Conservation (phyloP, 2,797 vertebrate species). For the Dipus sagitta region DNA sequence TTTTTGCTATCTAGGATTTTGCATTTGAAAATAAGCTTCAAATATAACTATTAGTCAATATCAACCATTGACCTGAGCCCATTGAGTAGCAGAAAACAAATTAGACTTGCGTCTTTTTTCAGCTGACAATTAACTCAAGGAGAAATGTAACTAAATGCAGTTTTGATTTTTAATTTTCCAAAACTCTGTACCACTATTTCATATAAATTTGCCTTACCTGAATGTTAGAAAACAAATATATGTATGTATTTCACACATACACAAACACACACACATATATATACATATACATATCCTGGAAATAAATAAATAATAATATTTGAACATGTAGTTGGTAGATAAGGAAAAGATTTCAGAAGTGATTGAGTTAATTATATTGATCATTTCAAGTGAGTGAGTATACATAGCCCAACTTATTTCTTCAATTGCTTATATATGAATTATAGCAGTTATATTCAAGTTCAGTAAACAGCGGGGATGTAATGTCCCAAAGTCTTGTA, state of each 20-base stretch:
- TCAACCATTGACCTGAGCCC: background rate
- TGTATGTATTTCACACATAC: no score
- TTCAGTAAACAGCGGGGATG: background rate
- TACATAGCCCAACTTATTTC: constrained; percentile 25
- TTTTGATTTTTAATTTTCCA: constrained; percentile 27
- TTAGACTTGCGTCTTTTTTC: background rate
- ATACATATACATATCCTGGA: background rate
- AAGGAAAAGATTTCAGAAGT: background rate
- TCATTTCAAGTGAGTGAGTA: constrained; percentile 46
- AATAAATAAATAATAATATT: background rate
- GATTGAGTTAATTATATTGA: background rate
- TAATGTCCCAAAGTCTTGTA: background rate
- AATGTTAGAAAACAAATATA: constrained; percentile 39
- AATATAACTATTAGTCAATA: background rate
- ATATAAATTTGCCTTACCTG: background rate
- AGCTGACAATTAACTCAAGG: constrained; percentile 19
- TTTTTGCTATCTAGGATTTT: background rate
- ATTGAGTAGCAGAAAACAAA: background rate
- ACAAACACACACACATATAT: no score
- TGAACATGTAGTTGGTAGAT: constrained; percentile 1
- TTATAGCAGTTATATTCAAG: background rate
- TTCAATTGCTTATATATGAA: constrained; percentile 32
- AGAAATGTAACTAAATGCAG: constrained; percentile 3
- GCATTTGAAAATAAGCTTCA: constrained; percentile 28
- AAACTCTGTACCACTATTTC: constrained; percentile 20